Evolutionary conservation across 2,888 invertebrate species (phyloP).

Genomic region (Marasmarcha lunaedactyla): DNA sequence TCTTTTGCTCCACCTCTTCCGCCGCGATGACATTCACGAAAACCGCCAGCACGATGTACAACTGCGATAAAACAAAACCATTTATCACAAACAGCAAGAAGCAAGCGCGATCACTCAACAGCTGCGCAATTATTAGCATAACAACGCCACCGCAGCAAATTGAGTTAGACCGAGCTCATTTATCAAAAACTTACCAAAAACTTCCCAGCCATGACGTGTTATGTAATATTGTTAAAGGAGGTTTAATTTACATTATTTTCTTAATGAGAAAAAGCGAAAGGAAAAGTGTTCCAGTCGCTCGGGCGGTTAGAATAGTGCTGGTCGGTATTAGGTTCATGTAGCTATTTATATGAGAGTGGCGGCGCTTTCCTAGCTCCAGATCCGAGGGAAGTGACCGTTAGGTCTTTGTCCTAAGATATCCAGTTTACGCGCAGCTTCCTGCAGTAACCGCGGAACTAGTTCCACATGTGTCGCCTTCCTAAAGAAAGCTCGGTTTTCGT

Average conservation of each 20-base stretch:
- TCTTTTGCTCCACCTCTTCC: conserved; percentile 55
- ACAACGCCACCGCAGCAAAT: too few species aligned
- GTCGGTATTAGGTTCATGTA: conserved; percentile 56
- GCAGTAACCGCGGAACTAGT: conserved; percentile 17
- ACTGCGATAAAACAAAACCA: conserved; percentile 36
- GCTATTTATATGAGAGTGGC: conserved; percentile 50
- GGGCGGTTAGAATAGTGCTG: conserved; percentile 51
- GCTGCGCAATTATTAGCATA: neutral
- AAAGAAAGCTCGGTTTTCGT: neutral
- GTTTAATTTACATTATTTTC: conserved; percentile 41
- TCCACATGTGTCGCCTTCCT: neutral
- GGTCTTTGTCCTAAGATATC: conserved; percentile 66
- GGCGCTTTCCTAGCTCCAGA: conserved; percentile 57
- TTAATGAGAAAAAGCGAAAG: conserved; percentile 33
- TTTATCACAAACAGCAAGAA: conserved; percentile 25
- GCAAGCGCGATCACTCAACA: conserved; percentile 31
- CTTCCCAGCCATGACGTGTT: conserved; percentile 35
- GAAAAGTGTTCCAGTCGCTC: conserved; percentile 49
- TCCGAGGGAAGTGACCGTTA: conserved; percentile 54
- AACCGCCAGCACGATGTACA: conserved; percentile 39
- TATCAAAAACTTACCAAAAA: conserved; percentile 40
- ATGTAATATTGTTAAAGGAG: conserved; percentile 5
- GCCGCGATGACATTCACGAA: conserved; percentile 41
- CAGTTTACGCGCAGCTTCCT: conserved; percentile 40
- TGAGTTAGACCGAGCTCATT: too few species aligned